phyloP scores from a whole-genome alignment of 2,797 vertebrate species.

The Huso huso region DNA sequence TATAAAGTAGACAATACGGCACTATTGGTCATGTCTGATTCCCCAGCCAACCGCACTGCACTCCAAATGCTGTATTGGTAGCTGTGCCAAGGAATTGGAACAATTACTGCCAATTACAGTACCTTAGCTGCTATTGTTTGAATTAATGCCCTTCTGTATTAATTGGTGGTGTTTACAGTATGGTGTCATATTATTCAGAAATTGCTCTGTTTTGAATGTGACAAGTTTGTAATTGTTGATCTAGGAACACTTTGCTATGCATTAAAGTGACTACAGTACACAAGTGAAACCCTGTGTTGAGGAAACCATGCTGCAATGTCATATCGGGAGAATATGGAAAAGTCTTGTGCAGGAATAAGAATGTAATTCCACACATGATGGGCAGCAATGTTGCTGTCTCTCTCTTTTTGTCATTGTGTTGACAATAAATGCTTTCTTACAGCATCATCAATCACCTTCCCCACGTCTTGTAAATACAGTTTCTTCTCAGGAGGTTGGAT shows the following conservation, averaged over 20 bases:
- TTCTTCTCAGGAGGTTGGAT: no score
- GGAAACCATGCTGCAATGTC: background rate
- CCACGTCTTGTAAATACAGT: conserved; percentile 12
- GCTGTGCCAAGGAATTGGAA: conserved; percentile 60
- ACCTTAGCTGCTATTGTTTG: conserved; percentile 45
- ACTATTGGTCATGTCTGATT: background rate
- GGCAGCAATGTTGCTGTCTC: conserved; percentile 20
- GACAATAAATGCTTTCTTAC: conserved; percentile 13
- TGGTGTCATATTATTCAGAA: background rate
- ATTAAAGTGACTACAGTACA: background rate
- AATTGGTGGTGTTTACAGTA: background rate
- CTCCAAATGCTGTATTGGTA: conserved; percentile 53
- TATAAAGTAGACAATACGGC: background rate
- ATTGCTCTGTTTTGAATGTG: background rate
- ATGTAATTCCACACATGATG: conserved; percentile 50
- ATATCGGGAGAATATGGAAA: background rate
- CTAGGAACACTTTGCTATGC: background rate
- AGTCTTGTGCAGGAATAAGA: conserved; percentile 39
- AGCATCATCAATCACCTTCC: conserved; percentile 33
- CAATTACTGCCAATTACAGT: conserved; percentile 67
- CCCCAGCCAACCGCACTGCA: conserved; percentile 31
- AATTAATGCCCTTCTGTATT: background rate
- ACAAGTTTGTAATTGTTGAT: background rate
- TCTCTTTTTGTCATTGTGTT: conserved; percentile 16
- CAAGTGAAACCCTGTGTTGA: conserved; percentile 29